phyloP scores from a whole-genome alignment of 2,113 vertebrate species.

The Marcusenius ussheri region DNA sequence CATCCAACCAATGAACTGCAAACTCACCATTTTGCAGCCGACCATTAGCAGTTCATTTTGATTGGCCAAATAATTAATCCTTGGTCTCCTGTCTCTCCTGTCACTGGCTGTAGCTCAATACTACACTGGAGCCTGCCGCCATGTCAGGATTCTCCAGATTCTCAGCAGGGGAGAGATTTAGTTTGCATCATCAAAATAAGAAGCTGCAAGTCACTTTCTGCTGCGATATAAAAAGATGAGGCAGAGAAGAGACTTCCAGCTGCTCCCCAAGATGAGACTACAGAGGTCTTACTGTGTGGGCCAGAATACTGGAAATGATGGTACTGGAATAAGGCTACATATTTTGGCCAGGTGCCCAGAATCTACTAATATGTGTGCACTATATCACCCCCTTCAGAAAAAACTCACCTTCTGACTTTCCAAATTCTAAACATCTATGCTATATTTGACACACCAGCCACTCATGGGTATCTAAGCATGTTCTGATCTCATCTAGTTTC shows the following conservation, averaged over 20 bases:
- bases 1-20: neutral
- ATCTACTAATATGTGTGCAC: neutral
- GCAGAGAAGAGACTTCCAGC: neutral
- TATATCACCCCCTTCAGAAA: neutral
- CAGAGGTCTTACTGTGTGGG: neutral
- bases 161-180: slow-evolving; percentile 49
- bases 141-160: slow-evolving; percentile 37
- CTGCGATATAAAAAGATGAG: neutral
- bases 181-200: slow-evolving; percentile 56
- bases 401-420: neutral
- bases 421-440: neutral
- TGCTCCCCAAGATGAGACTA: neutral
- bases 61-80: neutral
- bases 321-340: neutral
- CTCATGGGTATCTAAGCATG: neutral
- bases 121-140: neutral
- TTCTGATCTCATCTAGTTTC: neutral
- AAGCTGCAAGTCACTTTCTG: slow-evolving; percentile 50
- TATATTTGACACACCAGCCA: neutral
- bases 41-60: neutral
- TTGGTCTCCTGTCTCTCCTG: neutral
- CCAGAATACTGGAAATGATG: neutral
- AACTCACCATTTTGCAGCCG: neutral
- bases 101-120: neutral
- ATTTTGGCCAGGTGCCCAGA: neutral